Percentiles rank a stretch among this genome's conserved stretches.
phyloP scores from a whole-genome alignment of 2,113 vertebrate genomes.

The Oreochromis aureus region DNA sequence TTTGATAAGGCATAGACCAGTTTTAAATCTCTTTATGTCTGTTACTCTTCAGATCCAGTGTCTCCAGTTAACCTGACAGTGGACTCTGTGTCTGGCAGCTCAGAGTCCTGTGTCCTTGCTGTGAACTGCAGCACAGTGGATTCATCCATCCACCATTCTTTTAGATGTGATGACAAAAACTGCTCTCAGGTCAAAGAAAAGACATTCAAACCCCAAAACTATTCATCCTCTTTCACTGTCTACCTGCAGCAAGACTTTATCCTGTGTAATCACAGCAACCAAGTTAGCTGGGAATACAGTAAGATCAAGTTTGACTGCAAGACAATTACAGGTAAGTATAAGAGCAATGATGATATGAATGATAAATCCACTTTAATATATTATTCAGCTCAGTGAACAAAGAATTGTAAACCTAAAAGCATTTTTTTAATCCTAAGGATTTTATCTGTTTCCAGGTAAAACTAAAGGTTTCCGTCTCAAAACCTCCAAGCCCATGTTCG shows the following conservation, averaged over 20 bases:
- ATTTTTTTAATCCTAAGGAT: rapidly evolving
- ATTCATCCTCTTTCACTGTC: not conserved
- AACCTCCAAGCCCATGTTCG: rapidly evolving
- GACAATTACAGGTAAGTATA: not conserved
- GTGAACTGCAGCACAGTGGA: slow-evolving; percentile 4
- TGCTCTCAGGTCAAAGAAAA: not conserved
- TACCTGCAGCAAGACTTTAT: not conserved
- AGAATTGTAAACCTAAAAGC: not conserved
- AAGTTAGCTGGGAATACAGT: not conserved
- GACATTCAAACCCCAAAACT: not conserved
- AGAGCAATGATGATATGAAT: rapidly evolving
- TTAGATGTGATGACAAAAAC: not conserved
- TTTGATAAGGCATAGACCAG: rapidly evolving
- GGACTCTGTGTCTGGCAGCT: rapidly evolving
- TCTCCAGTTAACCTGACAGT: not conserved
- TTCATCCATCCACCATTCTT: not conserved
- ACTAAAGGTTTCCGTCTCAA: rapidly evolving
- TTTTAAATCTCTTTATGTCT: not conserved
- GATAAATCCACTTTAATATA: not conserved
- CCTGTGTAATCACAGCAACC: slow-evolving; percentile 38
- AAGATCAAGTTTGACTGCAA: not conserved
- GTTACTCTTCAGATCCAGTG: not conserved
- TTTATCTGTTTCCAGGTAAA: rapidly evolving
- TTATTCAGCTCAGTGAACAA: not conserved
- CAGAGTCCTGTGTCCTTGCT: not conserved